phyloP scores from a whole-genome alignment of 2,113 vertebrate genomes.

The human (Homo sapiens) region DNA sequence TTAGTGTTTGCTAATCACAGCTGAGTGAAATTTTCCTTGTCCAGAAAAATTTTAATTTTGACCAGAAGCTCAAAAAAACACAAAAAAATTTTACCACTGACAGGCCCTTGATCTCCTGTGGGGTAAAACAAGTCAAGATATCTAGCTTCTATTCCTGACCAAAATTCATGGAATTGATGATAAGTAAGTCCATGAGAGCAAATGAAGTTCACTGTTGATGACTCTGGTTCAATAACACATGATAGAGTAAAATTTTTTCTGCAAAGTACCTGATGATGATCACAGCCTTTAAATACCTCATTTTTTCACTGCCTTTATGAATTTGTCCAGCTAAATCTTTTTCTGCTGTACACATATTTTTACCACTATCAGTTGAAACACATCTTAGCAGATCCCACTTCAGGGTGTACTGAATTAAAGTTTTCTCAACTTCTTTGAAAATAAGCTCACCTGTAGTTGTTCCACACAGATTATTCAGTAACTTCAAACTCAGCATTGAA shows the following conservation, averaged over 20 bases:
- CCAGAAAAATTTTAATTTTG: constrained; percentile 17
- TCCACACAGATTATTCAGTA: background rate
- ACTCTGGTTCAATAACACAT: background rate
- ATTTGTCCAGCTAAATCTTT: background rate
- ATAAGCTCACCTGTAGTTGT: background rate
- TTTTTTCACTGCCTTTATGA: background rate
- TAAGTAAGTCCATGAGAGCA: background rate
- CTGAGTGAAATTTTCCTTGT: background rate
- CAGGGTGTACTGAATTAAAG: background rate
- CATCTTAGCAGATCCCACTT: constrained; percentile 2
- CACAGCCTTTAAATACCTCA: background rate
- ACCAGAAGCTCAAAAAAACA: background rate
- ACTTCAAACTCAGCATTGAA: background rate
- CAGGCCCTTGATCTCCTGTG: background rate
- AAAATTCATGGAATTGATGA: background rate
- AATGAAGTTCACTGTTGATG: background rate
- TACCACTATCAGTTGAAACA: background rate
- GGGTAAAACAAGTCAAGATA: background rate
- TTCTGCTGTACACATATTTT: background rate
- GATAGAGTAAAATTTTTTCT: background rate
- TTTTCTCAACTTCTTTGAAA: background rate
- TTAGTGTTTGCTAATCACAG: background rate
- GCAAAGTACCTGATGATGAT: background rate
- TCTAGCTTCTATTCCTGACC: background rate
- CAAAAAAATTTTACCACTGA: background rate